Percentiles rank a stretch among this genome's conserved stretches.
Evolutionary conservation across 1,140 invertebrate species (phyloP).

Genomic region (Musca vetustissima): DNA sequence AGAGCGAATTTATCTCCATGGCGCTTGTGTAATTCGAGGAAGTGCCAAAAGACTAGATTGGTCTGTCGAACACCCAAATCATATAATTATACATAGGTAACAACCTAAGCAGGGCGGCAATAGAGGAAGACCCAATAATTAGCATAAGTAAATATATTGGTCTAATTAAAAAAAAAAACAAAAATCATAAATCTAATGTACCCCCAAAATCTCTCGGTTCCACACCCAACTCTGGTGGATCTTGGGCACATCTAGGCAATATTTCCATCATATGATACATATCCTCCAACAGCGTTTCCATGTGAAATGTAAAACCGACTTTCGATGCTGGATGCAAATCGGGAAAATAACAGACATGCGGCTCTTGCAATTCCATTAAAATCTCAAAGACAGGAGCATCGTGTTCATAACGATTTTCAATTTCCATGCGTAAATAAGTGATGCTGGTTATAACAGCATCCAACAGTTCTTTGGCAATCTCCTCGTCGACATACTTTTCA

Average conservation of each 20-base stretch:
- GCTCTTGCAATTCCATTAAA: slow-evolving; percentile 64
- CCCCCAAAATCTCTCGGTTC: slow-evolving; percentile 26
- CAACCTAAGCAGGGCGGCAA: too few species aligned
- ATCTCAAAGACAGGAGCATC: slow-evolving; percentile 64
- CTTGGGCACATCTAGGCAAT: slow-evolving; percentile 36
- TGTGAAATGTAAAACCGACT: slow-evolving; percentile 62
- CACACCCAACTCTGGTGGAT: slow-evolving; percentile 31
- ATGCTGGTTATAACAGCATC: slow-evolving; percentile 56
- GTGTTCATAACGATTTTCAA: slow-evolving; percentile 46
- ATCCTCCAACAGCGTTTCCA: slow-evolving; percentile 63
- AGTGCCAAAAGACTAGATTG: too few species aligned
- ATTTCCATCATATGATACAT: slow-evolving; percentile 62
- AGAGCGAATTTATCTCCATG: too few species aligned
- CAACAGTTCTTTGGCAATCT: slow-evolving; percentile 64
- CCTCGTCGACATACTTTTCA: slow-evolving; percentile 66
- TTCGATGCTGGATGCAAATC: slow-evolving; percentile 63
- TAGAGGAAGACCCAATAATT: too few species aligned
- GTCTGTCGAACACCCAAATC: too few species aligned
- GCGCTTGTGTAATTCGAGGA: too few species aligned
- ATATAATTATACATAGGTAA: too few species aligned
- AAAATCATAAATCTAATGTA: too few species aligned
- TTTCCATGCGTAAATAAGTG: slow-evolving; percentile 52
- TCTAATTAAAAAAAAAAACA: too few species aligned
- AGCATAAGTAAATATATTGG: too few species aligned
- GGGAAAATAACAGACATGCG: slow-evolving; percentile 65